These are phyloP conservation scores for Bombus pyrosoma DNA, from an alignment of 1,140 invertebrate species.

Conservation along the genomic window DNA sequence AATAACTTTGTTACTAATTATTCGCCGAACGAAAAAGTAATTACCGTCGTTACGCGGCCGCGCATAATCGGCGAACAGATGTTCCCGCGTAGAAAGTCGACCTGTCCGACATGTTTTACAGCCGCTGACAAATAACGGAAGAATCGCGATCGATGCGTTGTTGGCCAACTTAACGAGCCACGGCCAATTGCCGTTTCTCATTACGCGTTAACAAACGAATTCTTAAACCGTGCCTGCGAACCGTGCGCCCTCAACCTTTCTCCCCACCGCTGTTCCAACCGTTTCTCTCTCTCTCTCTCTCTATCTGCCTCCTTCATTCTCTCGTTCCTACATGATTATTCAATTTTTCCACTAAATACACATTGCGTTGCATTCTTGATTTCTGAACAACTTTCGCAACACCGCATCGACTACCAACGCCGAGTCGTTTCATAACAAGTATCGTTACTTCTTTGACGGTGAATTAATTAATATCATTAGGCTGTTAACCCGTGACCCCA, in stretches of 20 bases:
- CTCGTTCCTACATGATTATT: background rate
- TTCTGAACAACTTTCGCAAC: background rate
- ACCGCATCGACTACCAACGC: no score
- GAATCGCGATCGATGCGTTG: slow-evolving; percentile 47
- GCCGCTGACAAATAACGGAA: slow-evolving; percentile 59
- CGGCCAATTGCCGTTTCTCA: slow-evolving; percentile 36
- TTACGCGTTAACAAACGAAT: slow-evolving; percentile 45
- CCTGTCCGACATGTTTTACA: slow-evolving; percentile 33
- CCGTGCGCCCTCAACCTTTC: background rate
- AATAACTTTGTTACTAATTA: slow-evolving; percentile 47
- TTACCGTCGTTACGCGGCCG: slow-evolving; percentile 39
- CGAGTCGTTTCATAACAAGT: background rate
- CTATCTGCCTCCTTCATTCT: background rate
- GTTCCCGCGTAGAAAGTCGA: slow-evolving; percentile 56
- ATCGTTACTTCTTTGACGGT: background rate
- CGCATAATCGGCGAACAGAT: slow-evolving; percentile 61
- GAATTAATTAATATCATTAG: slow-evolving; percentile 45
- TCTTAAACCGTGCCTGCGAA: background rate
- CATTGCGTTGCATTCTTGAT: background rate
- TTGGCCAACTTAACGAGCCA: slow-evolving; percentile 28
- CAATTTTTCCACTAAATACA: background rate
- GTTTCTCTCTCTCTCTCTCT: background rate
- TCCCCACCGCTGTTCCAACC: no score
- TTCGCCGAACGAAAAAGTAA: slow-evolving; percentile 46
- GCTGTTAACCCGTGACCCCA: background rate